phyloP scores from a whole-genome alignment of 2,888 invertebrate species.

The Stramonita haemastoma region DNA sequence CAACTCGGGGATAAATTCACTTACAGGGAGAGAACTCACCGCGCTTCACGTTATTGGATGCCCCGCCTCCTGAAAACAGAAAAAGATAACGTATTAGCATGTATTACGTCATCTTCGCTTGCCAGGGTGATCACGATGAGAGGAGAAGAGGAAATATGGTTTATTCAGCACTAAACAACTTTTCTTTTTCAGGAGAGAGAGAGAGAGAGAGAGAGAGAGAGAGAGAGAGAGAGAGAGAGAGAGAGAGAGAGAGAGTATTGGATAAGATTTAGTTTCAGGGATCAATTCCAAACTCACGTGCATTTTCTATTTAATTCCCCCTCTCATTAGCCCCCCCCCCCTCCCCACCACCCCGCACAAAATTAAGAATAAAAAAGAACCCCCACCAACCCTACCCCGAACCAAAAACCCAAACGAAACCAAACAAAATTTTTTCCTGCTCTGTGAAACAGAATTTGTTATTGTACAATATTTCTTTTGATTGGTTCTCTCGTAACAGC shows the following conservation, averaged over 20 bases:
- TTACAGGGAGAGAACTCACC: constrained; percentile 36
- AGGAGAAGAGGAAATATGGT: neutral
- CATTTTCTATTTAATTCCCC: too few species aligned
- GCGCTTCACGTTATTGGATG: constrained; percentile 28
- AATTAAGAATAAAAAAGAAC: too few species aligned
- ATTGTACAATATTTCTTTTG: too few species aligned
- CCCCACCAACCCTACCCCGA: too few species aligned
- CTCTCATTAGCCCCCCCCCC: neutral
- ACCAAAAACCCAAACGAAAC: too few species aligned
- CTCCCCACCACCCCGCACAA: neutral
- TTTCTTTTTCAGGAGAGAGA: neutral
- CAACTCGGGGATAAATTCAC: neutral
- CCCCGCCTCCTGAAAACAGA: neutral
- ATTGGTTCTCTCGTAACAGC: too few species aligned
- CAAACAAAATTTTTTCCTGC: too few species aligned
- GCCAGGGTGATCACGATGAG: neutral
- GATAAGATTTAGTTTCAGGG: too few species aligned
- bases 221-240: neutral
- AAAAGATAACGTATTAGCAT: neutral
- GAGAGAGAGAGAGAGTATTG: too few species aligned
- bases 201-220: neutral
- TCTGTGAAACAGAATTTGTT: too few species aligned
- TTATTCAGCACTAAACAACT: neutral
- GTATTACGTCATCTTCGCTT: neutral
- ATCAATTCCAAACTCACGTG: too few species aligned